phyloP scores from a whole-genome alignment of 2,797 vertebrate genomes.

The Pithecia hirsuta region DNA sequence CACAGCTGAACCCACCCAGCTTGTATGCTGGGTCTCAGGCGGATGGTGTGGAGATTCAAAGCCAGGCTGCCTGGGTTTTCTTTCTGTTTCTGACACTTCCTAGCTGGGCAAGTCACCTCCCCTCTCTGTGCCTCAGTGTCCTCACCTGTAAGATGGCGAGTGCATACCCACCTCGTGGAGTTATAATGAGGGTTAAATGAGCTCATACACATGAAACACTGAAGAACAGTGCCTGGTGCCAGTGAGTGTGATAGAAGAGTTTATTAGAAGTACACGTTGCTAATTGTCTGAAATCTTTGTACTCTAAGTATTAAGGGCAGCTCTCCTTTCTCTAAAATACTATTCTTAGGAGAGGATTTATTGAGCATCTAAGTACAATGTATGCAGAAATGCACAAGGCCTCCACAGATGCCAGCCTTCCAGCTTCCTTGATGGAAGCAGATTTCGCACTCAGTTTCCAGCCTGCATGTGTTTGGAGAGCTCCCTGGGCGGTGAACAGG shows the following conservation, averaged over 20 bases:
- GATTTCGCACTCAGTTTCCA: neutral
- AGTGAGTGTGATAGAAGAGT: neutral
- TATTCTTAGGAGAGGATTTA: neutral
- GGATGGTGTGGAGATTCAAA: neutral
- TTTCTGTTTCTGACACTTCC: neutral
- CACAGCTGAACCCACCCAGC: neutral
- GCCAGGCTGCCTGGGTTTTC: neutral
- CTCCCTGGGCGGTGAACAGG: accelerated
- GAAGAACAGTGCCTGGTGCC: neutral
- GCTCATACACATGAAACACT: neutral
- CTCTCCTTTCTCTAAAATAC: neutral
- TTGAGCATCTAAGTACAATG: neutral
- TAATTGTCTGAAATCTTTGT: neutral
- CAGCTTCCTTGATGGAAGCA: accelerated
- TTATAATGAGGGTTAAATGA: neutral
- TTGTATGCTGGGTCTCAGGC: neutral
- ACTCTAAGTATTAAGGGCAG: neutral
- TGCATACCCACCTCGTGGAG: accelerated
- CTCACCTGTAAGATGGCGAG: neutral
- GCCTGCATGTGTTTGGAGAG: neutral
- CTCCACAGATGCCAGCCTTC: neutral
- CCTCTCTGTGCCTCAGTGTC: neutral
- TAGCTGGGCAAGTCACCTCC: neutral
- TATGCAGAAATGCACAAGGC: neutral
- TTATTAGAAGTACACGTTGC: neutral